Evolutionary conservation across 2,113 vertebrate species (phyloP).

Genomic region (Odocoileus virginianus): DNA sequence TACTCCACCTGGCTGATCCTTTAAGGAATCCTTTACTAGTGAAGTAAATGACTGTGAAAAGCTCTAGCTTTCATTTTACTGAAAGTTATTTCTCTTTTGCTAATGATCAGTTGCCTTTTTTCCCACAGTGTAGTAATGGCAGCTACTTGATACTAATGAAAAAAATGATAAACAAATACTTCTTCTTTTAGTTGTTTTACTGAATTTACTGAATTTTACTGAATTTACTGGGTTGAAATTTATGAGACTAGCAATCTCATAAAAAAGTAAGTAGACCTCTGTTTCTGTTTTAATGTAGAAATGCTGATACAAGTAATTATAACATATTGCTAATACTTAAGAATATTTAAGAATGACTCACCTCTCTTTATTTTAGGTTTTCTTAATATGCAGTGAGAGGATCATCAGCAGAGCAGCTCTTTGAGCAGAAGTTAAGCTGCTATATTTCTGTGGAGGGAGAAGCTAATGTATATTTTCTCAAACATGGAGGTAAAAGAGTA

Average conservation of each 20-base stretch:
- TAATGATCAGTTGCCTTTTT: background rate
- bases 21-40: background rate
- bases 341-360: background rate
- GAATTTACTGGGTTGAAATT: background rate
- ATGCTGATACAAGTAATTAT: background rate
- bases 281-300: background rate
- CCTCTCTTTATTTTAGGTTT: background rate
- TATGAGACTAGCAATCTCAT: background rate
- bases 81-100: conserved; percentile 14
- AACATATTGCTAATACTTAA: background rate
- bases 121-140: background rate
- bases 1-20: background rate
- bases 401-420: background rate
- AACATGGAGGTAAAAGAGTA: background rate
- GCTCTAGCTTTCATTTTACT: background rate
- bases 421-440: background rate
- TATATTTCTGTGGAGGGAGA: background rate
- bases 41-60: background rate
- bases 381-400: background rate
- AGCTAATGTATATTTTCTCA: background rate
- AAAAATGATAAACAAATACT: background rate
- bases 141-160: conserved; percentile 11
- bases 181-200: background rate
- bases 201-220: background rate
- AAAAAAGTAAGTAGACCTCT: background rate